Percentiles rank a stretch among this genome's conserved stretches.
These are phyloP conservation scores for roundworm (Caenorhabditis elegans) DNA, from an alignment of 1,140 invertebrate genomes.

Conservation along the genomic window DNA sequence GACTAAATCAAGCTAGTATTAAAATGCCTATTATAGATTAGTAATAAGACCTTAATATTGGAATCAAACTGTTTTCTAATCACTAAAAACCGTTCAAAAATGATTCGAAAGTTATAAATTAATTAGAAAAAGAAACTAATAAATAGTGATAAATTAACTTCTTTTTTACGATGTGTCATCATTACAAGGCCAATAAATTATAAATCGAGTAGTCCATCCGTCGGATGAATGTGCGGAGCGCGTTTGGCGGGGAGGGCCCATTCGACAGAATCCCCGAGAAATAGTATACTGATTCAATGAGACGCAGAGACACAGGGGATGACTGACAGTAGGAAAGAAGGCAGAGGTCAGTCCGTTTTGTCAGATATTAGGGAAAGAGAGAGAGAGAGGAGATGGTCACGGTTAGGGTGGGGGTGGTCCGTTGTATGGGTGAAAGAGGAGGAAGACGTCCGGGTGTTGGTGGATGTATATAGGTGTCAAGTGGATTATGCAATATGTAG, in stretches of 20 bases:
- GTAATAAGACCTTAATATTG: too few relatives aligned
- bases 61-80: too few relatives aligned
- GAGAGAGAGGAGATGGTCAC: too few relatives aligned
- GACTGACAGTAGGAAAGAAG: background rate
- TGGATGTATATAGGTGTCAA: background rate
- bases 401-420: too few relatives aligned
- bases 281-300: background rate
- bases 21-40: too few relatives aligned
- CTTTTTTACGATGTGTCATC: constrained; percentile 28
- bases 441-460: background rate
- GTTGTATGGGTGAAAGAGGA: background rate
- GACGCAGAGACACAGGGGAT: background rate
- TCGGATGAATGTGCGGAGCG: background rate
- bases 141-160: background rate
- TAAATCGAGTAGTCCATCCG: background rate
- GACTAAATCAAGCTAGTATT: too few relatives aligned
- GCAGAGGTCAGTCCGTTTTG: background rate
- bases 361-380: background rate
- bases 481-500: background rate
- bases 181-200: constrained; percentile 38
- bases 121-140: background rate
- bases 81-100: too few relatives aligned
- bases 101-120: too few relatives aligned
- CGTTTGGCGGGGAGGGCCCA: background rate
- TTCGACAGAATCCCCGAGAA: background rate